A percentile compares a stretch with the other conserved stretches of the same genome.
Evolutionary conservation across 2,113 vertebrate genomes (phyloP).

Genomic region (Hippolais icterina): DNA sequence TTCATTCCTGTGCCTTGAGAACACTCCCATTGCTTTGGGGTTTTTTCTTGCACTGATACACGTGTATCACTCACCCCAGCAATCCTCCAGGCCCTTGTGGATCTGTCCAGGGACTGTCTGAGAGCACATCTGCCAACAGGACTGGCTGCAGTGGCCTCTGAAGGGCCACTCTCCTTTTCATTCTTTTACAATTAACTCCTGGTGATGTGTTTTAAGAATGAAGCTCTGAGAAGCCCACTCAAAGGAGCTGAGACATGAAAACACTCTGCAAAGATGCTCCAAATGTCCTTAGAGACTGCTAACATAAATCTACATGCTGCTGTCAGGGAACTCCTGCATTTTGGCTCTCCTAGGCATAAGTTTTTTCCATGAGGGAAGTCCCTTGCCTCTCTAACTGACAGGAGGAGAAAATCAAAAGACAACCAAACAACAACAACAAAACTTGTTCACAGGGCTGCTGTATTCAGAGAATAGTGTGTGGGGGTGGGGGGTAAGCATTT

Average conservation of each 20-base stretch:
- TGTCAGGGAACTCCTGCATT: neutral
- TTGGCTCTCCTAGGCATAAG: neutral
- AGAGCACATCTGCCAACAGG: neutral
- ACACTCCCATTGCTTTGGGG: neutral
- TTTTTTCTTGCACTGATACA: neutral
- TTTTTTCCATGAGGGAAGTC: neutral
- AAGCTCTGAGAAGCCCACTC: neutral
- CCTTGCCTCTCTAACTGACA: neutral
- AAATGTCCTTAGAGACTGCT: neutral
- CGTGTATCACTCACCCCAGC: neutral
- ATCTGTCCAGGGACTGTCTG: neutral
- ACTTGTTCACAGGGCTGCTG: neutral
- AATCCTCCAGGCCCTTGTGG: neutral
- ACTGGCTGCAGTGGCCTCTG: neutral
- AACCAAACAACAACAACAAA: neutral
- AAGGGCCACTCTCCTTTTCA: neutral
- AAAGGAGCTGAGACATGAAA: neutral
- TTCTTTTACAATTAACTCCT: neutral
- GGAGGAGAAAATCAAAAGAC: neutral
- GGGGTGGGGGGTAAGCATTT: neutral
- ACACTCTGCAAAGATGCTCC: neutral
- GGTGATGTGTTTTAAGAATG: neutral
- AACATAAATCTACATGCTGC: neutral
- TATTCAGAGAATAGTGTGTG: neutral
- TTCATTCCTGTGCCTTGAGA: neutral